Conservation (phyloP, 2,113 vertebrate genomes). For the Chrysemys picta region DNA sequence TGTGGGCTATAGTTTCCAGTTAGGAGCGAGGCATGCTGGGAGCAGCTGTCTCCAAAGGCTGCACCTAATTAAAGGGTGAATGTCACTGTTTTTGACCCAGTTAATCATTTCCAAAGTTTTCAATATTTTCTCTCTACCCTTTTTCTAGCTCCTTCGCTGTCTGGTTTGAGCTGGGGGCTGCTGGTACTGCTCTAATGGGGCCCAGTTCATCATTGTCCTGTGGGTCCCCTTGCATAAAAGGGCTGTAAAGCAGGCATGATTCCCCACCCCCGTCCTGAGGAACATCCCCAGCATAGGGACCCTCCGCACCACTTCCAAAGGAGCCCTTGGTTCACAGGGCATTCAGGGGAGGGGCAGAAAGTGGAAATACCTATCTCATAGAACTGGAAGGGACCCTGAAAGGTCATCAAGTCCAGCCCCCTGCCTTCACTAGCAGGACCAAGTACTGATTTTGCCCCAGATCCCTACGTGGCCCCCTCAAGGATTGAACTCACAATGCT, state of each 20-base stretch:
- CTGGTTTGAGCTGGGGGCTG: not conserved
- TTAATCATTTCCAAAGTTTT: not conserved
- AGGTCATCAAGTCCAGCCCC: too few relatives aligned
- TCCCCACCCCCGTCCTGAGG: not conserved
- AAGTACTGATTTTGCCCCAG: too few relatives aligned
- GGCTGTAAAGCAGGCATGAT: not conserved
- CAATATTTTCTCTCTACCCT: not conserved
- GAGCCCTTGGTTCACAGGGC: not conserved
- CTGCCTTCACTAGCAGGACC: too few relatives aligned
- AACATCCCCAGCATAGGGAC: not conserved
- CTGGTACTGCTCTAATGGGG: not conserved
- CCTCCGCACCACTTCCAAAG: not conserved
- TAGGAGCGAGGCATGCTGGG: not conserved
- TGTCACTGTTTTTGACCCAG: not conserved
- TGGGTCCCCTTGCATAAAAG: not conserved
- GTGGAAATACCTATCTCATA: not conserved
- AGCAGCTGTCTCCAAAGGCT: not conserved
- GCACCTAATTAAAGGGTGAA: not conserved
- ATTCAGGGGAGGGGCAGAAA: not conserved
- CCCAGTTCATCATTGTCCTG: not conserved
- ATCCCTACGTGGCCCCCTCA: too few relatives aligned
- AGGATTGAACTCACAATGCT: too few relatives aligned
- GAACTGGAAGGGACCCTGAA: too few relatives aligned
- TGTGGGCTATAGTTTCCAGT: not conserved
- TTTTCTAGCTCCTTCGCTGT: not conserved